Conservation (phyloP, 2,113 vertebrate genomes). For the Gracilinanus agilis region DNA sequence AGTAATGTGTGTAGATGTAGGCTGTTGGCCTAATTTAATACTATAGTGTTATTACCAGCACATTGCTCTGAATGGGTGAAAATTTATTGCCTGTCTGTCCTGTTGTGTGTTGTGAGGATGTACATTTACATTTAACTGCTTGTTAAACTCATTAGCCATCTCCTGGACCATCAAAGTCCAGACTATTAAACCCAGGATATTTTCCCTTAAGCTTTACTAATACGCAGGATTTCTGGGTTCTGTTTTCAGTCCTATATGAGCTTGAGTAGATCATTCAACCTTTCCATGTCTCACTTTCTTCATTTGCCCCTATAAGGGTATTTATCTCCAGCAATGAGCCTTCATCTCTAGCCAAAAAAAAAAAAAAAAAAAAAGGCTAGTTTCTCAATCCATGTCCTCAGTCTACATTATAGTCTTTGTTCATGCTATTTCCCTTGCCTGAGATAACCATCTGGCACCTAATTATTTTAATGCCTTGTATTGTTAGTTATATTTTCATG, state of each 20-base stretch:
- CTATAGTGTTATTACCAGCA: background rate
- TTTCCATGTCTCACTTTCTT: background rate
- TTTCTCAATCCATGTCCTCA: slow-evolving; percentile 6
- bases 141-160: background rate
- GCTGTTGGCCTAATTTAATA: background rate
- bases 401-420: slow-evolving; percentile 39
- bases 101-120: background rate
- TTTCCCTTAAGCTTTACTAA: background rate
- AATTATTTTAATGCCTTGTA: slow-evolving; percentile 31
- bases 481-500: slow-evolving; percentile 16
- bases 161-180: background rate
- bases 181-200: background rate
- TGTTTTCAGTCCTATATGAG: background rate
- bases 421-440: background rate
- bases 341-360: background rate
- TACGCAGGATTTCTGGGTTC: slow-evolving; percentile 15
- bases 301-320: background rate
- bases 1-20: background rate
- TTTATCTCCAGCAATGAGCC: background rate
- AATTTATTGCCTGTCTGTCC: background rate
- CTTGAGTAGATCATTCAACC: background rate
- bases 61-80: background rate
- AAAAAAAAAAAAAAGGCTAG: background rate
- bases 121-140: background rate
- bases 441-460: slow-evolving; percentile 19